Evolutionary conservation across 2,888 invertebrate species (phyloP).

Genomic region (Cactoblastis cactorum): DNA sequence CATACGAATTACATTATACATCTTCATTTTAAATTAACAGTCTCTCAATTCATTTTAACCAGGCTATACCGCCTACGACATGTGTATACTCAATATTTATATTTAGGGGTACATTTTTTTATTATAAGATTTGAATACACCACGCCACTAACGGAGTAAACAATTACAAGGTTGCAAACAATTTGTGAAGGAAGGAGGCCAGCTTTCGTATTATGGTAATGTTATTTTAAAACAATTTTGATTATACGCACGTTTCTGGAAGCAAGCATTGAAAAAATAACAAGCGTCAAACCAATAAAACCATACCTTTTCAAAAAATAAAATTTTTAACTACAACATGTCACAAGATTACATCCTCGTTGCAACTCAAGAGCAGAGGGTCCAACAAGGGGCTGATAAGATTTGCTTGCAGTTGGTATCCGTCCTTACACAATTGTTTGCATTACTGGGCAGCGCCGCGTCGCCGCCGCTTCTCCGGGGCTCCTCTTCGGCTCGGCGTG

Average conservation of each 20-base stretch:
- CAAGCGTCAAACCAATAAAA: conserved; percentile 73
- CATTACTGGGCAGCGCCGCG: conserved; percentile 50
- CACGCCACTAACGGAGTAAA: conserved; percentile 23
- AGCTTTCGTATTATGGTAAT: conserved; percentile 69
- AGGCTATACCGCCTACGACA: conserved; percentile 23
- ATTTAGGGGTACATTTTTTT: conserved; percentile 2
- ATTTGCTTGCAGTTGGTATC: conserved; percentile 70
- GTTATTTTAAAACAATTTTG: conserved; percentile 43
- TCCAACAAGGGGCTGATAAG: conserved; percentile 45
- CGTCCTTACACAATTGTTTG: conserved; percentile 81
- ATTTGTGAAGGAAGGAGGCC: conserved; percentile 91
- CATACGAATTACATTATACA: conserved; percentile 19
- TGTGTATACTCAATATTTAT: conserved; percentile 19
- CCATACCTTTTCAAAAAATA: conserved; percentile 74
- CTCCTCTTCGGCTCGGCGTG: conserved; percentile 36
- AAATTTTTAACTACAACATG: conserved; percentile 77
- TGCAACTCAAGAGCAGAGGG: conserved; percentile 46
- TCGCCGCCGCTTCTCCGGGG: conserved; percentile 36
- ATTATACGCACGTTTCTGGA: conserved; percentile 52
- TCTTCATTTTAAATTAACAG: conserved; percentile 20
- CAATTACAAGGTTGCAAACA: conserved; percentile 86
- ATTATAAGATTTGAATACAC: conserved; percentile 14
- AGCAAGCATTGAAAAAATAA: conserved; percentile 66
- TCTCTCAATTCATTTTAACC: conserved; percentile 20
- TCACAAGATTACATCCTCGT: conserved; percentile 67